Evolutionary conservation across 1,140 invertebrate genomes (phyloP).

Genomic region (Trigoniulus corallinus): DNA sequence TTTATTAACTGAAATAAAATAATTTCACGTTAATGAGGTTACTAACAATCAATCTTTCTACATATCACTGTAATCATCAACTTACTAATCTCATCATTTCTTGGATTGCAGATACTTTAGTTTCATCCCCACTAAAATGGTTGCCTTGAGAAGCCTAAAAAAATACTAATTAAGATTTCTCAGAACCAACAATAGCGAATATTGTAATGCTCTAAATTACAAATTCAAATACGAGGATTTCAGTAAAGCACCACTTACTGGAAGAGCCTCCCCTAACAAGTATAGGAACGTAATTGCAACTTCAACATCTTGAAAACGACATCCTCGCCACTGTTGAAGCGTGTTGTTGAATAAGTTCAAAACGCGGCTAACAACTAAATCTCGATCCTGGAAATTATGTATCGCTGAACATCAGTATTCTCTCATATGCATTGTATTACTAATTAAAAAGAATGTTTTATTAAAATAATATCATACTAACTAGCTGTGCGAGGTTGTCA

Average conservation of each 20-base stretch:
- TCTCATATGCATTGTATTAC: too few species aligned
- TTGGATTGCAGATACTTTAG: conserved; percentile 28
- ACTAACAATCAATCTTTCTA: not conserved
- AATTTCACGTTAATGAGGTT: conserved; percentile 5
- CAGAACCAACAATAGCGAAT: too few species aligned
- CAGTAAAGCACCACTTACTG: conserved; percentile 18
- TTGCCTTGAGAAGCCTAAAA: conserved; percentile 28
- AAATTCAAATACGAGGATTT: too few species aligned
- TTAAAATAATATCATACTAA: conserved; percentile 11
- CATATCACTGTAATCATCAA: conserved; percentile 3
- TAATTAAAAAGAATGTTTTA: too few species aligned
- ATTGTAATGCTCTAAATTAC: too few species aligned
- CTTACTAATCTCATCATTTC: conserved; percentile 32
- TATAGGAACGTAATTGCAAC: conserved; percentile 35
- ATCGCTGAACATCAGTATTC: too few species aligned
- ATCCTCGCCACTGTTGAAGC: conserved; percentile 28
- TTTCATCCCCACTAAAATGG: conserved; percentile 26
- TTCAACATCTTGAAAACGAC: conserved; percentile 34
- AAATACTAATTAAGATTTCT: conserved; percentile 9
- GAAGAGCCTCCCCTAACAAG: conserved; percentile 34
- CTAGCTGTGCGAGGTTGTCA: conserved; percentile 33
- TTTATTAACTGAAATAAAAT: conserved; percentile 7
- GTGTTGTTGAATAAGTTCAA: conserved; percentile 28
- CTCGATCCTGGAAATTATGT: conserved; percentile 24
- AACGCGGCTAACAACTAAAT: conserved; percentile 30